Evolutionary conservation across 2,113 vertebrate genomes (phyloP), one percentile per base, ranked within the genome.

Genomic region (Tachuris rubrigastra): DNA sequence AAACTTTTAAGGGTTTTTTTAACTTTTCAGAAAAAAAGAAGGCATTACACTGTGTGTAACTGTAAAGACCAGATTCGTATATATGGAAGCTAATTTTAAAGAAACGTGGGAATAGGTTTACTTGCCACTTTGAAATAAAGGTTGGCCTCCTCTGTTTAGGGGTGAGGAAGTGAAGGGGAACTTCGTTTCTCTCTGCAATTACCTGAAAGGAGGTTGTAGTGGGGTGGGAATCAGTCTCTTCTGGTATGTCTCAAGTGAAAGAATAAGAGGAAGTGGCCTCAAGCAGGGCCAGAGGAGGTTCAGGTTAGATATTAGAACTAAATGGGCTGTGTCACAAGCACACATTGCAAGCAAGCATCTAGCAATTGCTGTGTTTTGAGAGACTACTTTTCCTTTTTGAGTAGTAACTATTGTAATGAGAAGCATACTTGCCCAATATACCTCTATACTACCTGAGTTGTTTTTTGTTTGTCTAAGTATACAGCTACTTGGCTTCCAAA

Each of bases 21-120:
- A 37, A 31, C 28, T 55, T 52, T 20, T 91, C 14, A 82, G 30
- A 96, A 13, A 63, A 91, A 95, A 68, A 79, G 2, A 88, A 66
- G 5, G 19, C 3, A 73, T 77, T 73, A 52, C 16, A 59, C 24
- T 53, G 6, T 41, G 7, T 55, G 31, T 9, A 90, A 73, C 25
- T 75, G 35, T 42, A 76, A 93, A 92, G 41, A 53, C 16, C 31
- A 39, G 11, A 58, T 24, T 59, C 20, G 63, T 46, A 95, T 80
- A 68, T 68, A 49, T 44, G 31, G 23, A 47, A 85, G n/a, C 9
- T 84, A 44, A 67, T 28, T 79, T 49, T 14, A 58, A 66, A 39
- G 31, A 62, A 96, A 27, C 3, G 4, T 52, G 23, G 39, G 39
- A 58, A 68, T 58, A 68, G 3, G 16, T 62, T 83, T 56, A 56